Evolutionary conservation across 1,140 invertebrate species (phyloP).

Genomic region (Ceratoteleas bidentatus): DNA sequence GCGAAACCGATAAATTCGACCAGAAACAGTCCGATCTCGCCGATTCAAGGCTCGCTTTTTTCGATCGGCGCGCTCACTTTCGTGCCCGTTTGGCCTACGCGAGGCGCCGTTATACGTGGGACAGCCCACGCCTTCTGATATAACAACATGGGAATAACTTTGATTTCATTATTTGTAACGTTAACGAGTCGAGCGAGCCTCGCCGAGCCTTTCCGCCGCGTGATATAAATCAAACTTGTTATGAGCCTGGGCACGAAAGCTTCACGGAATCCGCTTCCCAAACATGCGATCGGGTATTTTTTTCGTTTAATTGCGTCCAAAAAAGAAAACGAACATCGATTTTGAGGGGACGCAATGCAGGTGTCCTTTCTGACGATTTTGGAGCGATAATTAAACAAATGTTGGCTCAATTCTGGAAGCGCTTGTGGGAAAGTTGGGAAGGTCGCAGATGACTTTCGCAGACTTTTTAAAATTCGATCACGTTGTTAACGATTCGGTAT

Average conservation of each 20-base stretch:
- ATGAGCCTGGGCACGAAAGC: neutral
- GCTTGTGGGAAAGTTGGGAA: too few species aligned
- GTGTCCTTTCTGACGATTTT: too few species aligned
- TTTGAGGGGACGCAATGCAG: too few species aligned
- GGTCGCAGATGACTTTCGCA: too few species aligned
- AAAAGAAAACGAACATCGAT: too few species aligned
- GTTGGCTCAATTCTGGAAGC: too few species aligned
- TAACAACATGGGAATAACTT: constrained; percentile 27
- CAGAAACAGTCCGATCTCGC: constrained; percentile 14
- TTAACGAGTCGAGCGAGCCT: constrained; percentile 1
- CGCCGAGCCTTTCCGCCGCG: neutral
- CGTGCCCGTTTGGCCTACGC: constrained; percentile 37
- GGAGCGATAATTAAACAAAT: too few species aligned
- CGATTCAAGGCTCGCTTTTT: constrained; percentile 39
- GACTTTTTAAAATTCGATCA: too few species aligned
- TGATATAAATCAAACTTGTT: constrained; percentile 10
- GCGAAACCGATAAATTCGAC: constrained; percentile 14
- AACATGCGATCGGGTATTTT: constrained; percentile 9
- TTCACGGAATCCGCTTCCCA: neutral
- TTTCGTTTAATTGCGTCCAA: neutral
- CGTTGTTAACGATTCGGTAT: too few species aligned
- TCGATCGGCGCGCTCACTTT: constrained; percentile 26
- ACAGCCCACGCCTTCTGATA: constrained; percentile 29
- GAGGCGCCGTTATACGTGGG: constrained; percentile 6
- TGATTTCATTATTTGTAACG: constrained; percentile 23